A percentile compares a stretch with the other conserved stretches of the same genome.
Evolutionary conservation across 2,888 invertebrate genomes (phyloP).

Genomic region (Dendrolimus pini): DNA sequence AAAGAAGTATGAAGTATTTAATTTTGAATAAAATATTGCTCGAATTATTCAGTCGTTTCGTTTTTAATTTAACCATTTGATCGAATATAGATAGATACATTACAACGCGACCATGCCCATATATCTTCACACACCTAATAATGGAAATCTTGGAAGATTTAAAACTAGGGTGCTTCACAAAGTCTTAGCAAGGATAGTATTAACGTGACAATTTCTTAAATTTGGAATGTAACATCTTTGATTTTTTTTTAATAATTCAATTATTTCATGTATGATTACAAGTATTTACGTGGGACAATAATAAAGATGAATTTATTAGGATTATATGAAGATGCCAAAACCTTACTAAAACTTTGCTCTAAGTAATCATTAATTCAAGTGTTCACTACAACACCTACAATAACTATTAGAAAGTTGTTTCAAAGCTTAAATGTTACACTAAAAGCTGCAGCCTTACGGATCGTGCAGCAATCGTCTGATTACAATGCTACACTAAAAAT

Average conservation of each 20-base stretch:
- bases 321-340: neutral
- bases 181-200: slow-evolving; percentile 4
- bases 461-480: slow-evolving; percentile 35
- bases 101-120: slow-evolving; percentile 22
- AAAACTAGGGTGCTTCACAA: slow-evolving; percentile 7
- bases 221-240: no score
- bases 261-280: slow-evolving; percentile 1
- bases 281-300: no score
- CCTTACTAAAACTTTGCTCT: slow-evolving; percentile 1
- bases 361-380: slow-evolving; percentile 23
- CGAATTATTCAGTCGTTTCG: slow-evolving; percentile 6
- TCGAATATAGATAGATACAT: slow-evolving; percentile 9
- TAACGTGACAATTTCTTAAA: slow-evolving; percentile 2
- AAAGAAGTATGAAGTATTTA: slow-evolving; percentile 15
- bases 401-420: slow-evolving; percentile 34
- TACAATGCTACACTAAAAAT: slow-evolving; percentile 42
- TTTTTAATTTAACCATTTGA: slow-evolving; percentile 12
- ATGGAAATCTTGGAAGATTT: slow-evolving; percentile 39
- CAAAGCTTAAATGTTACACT: slow-evolving; percentile 35
- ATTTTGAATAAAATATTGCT: slow-evolving; percentile 7
- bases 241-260: no score
- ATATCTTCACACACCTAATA: slow-evolving; percentile 29
- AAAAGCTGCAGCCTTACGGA: slow-evolving; percentile 65
- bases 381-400: slow-evolving; percentile 45
- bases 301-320: no score